A percentile compares a stretch with the other conserved stretches of the same genome.
phyloP scores from a whole-genome alignment of 2,797 vertebrate species.

The Amblyraja radiata region DNA sequence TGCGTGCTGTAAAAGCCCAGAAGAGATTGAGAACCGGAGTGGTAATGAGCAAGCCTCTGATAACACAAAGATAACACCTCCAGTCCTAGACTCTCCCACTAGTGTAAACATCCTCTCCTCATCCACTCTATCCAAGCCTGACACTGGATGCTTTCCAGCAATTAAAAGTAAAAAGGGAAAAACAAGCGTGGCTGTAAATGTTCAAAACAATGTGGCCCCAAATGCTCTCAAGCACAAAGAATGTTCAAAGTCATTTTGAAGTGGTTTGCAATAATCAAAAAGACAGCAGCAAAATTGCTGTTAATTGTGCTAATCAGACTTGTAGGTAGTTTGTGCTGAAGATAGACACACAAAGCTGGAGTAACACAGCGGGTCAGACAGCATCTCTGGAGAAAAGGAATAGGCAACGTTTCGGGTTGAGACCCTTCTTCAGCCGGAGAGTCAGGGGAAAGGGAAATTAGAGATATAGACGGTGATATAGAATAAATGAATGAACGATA shows the following conservation, averaged over 20 bases:
- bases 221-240: background rate
- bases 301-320: background rate
- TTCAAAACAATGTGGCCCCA: background rate
- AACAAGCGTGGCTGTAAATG: background rate
- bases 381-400: too few relatives aligned
- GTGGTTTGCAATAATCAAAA: background rate
- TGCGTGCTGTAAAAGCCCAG: background rate
- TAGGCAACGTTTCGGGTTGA: too few relatives aligned
- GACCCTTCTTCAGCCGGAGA: too few relatives aligned
- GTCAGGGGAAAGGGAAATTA: too few relatives aligned
- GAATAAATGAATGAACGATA: too few relatives aligned
- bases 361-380: too few relatives aligned
- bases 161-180: background rate
- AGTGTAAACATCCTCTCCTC: too few relatives aligned
- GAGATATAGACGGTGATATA: too few relatives aligned
- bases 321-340: background rate
- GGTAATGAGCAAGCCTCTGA: background rate
- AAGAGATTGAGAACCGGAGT: background rate
- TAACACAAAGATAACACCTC: background rate
- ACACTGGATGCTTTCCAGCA: background rate
- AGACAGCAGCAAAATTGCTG: background rate
- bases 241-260: background rate
- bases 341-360: too few relatives aligned
- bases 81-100: too few relatives aligned
- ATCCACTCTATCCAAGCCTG: too few relatives aligned